Evolutionary conservation across 2,888 invertebrate genomes (phyloP).

Genomic region (Drosophila peninsularis): DNA sequence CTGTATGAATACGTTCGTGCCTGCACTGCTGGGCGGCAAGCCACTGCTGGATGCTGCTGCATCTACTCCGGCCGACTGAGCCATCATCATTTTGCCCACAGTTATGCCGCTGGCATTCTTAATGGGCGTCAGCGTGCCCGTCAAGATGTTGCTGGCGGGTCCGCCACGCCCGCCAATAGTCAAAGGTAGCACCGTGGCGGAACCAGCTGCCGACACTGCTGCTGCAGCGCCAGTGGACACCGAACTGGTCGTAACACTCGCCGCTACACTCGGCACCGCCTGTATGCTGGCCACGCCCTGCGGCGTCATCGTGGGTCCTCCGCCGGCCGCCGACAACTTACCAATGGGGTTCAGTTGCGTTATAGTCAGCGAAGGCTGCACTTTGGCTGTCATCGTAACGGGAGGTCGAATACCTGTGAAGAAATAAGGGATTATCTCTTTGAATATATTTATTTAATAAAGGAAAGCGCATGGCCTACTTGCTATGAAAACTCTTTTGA

Average conservation of each 20-base stretch:
- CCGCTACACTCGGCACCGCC: constrained; percentile 64
- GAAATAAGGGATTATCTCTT: not conserved
- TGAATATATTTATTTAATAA: not conserved
- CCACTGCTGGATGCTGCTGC: constrained; percentile 17
- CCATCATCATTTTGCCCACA: constrained; percentile 83
- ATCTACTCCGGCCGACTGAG: constrained; percentile 64
- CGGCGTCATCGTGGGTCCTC: constrained; percentile 50
- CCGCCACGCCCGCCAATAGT: constrained; percentile 80
- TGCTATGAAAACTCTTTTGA: too few species aligned
- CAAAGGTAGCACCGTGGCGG: constrained; percentile 83
- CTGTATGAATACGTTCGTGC: constrained; percentile 56
- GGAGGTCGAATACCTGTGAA: constrained; percentile 81
- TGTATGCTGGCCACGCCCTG: constrained; percentile 78
- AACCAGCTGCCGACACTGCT: constrained; percentile 66
- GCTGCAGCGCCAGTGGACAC: constrained; percentile 63
- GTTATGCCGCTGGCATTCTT: constrained; percentile 82
- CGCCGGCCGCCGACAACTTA: constrained; percentile 71
- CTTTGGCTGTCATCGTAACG: constrained; percentile 83
- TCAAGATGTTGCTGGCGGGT: constrained; percentile 76
- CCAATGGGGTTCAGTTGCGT: constrained; percentile 83
- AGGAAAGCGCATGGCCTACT: not conserved
- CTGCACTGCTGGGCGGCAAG: constrained; percentile 43
- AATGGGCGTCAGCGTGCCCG: constrained; percentile 83
- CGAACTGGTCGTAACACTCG: constrained; percentile 59
- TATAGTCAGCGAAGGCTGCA: constrained; percentile 84